These are phyloP conservation scores for Pseudopipra pipra DNA, from an alignment of 2,113 vertebrate genomes.

Conservation along the genomic window DNA sequence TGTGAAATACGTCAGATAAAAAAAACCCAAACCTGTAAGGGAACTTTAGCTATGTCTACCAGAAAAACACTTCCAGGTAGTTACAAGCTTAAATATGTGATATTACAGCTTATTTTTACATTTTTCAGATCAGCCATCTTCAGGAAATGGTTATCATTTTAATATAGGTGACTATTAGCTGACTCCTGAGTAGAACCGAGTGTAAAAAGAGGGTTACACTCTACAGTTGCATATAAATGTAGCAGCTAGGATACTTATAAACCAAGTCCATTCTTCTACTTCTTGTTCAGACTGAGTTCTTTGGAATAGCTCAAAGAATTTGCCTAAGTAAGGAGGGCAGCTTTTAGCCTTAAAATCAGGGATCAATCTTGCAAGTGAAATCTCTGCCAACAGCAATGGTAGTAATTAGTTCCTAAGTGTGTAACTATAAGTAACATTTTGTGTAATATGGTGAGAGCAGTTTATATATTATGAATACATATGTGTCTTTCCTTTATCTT, in stretches of 20 bases:
- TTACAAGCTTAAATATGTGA: neutral
- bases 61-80: neutral
- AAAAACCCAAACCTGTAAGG: neutral
- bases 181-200: neutral
- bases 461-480: neutral
- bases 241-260: neutral
- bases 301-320: neutral
- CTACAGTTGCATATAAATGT: neutral
- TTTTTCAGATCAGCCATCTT: neutral
- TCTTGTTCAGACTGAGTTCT: neutral
- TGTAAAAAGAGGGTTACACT: neutral
- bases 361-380: neutral
- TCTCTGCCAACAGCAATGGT: neutral
- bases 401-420: neutral
- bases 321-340: neutral
- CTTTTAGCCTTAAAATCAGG: neutral
- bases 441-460: neutral
- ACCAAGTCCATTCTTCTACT: neutral
- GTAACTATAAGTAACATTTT: neutral
- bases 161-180: neutral
- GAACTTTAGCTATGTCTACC: neutral
- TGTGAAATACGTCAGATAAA: neutral
- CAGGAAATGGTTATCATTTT: neutral
- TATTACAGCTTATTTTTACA: neutral
- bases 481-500: neutral